Percentiles rank a stretch among this genome's conserved stretches.
phyloP scores from a whole-genome alignment of 2,888 invertebrate species.

The Lacanobia oleracea region DNA sequence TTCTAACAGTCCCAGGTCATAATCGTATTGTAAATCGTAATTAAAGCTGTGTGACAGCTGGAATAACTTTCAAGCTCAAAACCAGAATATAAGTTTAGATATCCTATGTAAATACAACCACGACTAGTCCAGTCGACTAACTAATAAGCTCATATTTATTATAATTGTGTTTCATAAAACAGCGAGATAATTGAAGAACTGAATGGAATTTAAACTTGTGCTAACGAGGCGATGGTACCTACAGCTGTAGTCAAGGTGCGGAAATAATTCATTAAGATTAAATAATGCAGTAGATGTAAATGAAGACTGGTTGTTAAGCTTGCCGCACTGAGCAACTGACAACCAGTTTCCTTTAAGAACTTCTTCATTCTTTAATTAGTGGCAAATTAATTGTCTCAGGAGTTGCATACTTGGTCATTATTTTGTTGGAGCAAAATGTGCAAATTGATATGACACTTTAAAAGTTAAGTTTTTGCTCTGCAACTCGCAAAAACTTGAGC shows the following conservation, averaged over 20 bases:
- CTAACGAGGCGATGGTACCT: conserved; percentile 42
- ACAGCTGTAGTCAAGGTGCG: conserved; percentile 32
- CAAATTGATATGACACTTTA: background rate
- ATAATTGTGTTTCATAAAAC: conserved; percentile 47
- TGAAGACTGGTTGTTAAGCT: conserved; percentile 46
- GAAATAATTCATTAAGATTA: conserved; percentile 60
- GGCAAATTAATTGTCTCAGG: conserved; percentile 18
- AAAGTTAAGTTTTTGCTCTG: background rate
- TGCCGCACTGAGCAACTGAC: conserved; percentile 4
- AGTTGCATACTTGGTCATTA: background rate
- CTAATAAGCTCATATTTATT: conserved; percentile 22
- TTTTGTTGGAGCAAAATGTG: background rate
- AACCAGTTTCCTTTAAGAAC: conserved; percentile 41
- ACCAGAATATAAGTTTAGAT: background rate
- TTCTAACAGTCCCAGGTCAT: background rate
- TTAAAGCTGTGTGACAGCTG: background rate
- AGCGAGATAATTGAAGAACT: conserved; percentile 50
- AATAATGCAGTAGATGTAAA: conserved; percentile 55
- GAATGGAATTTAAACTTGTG: conserved; percentile 46
- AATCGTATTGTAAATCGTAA: background rate
- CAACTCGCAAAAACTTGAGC: background rate
- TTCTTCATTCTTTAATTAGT: conserved; percentile 52
- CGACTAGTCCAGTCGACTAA: no score
- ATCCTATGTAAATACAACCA: background rate
- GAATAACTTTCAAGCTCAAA: background rate